Evolutionary conservation across 2,797 vertebrate species (phyloP), one percentile per base, ranked within the genome.

Genomic region (Malacoraja senta): DNA sequence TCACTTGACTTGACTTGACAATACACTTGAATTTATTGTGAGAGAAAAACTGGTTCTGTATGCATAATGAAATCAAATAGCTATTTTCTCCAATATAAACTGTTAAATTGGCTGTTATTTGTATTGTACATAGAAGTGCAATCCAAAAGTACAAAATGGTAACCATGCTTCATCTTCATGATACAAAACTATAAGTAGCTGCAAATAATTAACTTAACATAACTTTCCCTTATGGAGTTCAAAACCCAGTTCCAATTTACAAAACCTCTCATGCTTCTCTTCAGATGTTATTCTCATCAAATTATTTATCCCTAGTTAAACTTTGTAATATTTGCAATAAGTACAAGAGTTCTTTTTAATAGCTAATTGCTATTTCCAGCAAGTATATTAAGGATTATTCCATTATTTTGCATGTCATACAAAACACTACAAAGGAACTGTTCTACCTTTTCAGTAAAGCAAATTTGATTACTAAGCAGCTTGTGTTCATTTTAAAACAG

Each of bases 111-210:
- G 94, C 93, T 95, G 93, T 94, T 94, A 94, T 96, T 96, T 95
- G 95, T 96, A 97, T 97, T 96, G 95, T 93, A 94, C 95, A 95
- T 95, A 96, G 96, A 95, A 53, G 44, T 93, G 71, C 19, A 94
- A 94, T 96, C 97, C 97, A 97, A 96, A 94, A 81, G 95, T 95
- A 96, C 94, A 96, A 98, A 97, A 97, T 97, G 96, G 96, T 96
- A 97, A 97, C 96, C 97, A 98, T 96, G 97, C 97, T 97, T 96
- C 95, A 95, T 94, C 95, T 94, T 95, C 93, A 93, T 94, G 94
- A 95, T 95, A 95, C 95, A 95, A 95, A 97, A 97, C 96, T 96
- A 96, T 94, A 95, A 96, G 94, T 94, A 96, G 63, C 86, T 91
- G 61, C 32, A 71, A 71, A 91, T 71, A 91, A 71, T 71, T 21